These are phyloP conservation scores for Halocaridina rubra DNA, from an alignment of 2,888 invertebrate species.

Conservation along the genomic window DNA sequence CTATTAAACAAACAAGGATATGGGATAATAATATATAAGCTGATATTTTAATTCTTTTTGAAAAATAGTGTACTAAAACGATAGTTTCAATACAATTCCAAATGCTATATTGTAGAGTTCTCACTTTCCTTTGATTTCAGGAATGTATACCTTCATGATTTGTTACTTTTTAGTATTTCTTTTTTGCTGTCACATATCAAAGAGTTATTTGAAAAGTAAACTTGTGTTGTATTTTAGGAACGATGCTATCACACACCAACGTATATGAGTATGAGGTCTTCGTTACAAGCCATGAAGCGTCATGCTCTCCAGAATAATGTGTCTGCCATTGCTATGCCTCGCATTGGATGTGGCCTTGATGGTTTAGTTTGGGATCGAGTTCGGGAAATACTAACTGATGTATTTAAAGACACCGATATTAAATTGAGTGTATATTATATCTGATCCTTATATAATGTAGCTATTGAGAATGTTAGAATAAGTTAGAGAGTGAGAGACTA, in stretches of 20 bases:
- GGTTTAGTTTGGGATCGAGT: constrained; percentile 75
- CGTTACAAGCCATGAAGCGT: constrained; percentile 69
- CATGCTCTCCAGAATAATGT: constrained; percentile 71
- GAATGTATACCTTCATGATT: no score
- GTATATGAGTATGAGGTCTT: constrained; percentile 65
- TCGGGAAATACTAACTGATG: constrained; percentile 70
- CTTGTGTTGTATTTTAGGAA: constrained; percentile 33
- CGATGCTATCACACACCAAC: constrained; percentile 62
- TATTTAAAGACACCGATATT: constrained; percentile 70
- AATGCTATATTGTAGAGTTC: no score
- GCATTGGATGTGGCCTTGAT: constrained; percentile 78
- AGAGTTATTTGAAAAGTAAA: no score
- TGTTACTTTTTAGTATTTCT: background rate
- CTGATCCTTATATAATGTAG: constrained; percentile 34
- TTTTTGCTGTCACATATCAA: no score
- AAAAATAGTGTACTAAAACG: no score
- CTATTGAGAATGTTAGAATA: background rate
- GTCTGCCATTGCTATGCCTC: constrained; percentile 74
- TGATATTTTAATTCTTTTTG: no score
- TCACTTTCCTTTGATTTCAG: no score
- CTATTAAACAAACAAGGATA: no score
- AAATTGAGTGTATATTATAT: constrained; percentile 51
- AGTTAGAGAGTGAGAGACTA: background rate
- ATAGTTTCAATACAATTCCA: no score
- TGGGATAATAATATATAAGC: no score